A percentile compares a stretch with the other conserved stretches of the same genome.
Evolutionary conservation across 1,140 invertebrate species (phyloP).

Genomic region (Penaeus chinensis): DNA sequence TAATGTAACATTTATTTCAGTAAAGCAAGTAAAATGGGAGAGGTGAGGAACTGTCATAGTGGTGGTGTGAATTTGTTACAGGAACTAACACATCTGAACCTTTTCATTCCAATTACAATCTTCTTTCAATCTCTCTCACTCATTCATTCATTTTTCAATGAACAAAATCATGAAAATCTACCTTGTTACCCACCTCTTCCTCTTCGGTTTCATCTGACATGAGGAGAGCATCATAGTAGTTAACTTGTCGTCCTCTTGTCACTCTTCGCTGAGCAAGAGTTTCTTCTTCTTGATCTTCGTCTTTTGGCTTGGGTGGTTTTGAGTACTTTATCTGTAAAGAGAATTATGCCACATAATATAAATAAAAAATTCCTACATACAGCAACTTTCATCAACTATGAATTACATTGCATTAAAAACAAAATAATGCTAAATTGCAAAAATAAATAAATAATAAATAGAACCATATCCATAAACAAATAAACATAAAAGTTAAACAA

Average conservation of each 20-base stretch:
- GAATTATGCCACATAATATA: too few relatives aligned
- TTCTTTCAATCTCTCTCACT: neutral
- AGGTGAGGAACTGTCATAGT: neutral
- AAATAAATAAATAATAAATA: neutral
- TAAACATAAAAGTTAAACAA: neutral
- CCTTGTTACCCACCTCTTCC: conserved; percentile 48
- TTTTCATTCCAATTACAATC: neutral
- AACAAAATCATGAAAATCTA: conserved; percentile 6
- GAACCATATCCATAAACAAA: too few relatives aligned
- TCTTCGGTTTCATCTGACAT: conserved; percentile 62
- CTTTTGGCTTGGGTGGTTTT: conserved; percentile 57
- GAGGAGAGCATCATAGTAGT: conserved; percentile 62
- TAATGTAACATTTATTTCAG: neutral
- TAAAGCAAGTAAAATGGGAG: neutral
- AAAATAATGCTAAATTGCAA: neutral
- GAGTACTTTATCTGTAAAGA: conserved; percentile 59
- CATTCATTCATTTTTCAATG: neutral
- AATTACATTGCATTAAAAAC: too few relatives aligned
- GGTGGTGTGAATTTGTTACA: neutral
- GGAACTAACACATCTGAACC: neutral
- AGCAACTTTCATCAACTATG: too few relatives aligned
- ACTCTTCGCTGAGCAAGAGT: conserved; percentile 45
- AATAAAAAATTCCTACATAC: too few relatives aligned
- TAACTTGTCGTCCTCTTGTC: conserved; percentile 59
- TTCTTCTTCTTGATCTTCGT: conserved; percentile 51